Percentiles rank a stretch among this genome's conserved stretches.
phyloP scores from a whole-genome alignment of 2,797 vertebrate species.

The Cyprinella venusta region DNA sequence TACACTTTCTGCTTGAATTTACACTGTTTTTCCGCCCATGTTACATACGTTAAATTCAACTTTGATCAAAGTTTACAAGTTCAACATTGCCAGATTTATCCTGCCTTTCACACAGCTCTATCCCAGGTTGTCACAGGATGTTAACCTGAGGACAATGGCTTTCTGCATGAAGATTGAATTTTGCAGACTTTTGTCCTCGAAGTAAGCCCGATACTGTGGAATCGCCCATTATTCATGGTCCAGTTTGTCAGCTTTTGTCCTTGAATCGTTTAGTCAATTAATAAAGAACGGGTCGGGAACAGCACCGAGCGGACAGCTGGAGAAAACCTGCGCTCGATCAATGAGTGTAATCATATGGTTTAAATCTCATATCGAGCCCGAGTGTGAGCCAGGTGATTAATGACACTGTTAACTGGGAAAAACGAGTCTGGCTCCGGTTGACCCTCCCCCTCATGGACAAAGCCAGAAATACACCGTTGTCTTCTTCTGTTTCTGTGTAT shows the following conservation, averaged over 20 bases:
- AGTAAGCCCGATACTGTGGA: too few species aligned
- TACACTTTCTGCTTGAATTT: too few species aligned
- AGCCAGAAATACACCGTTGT: constrained; percentile 11
- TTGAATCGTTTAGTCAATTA: constrained; percentile 73
- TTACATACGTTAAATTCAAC: too few species aligned
- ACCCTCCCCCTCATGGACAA: constrained; percentile 33
- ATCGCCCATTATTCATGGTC: constrained; percentile 68
- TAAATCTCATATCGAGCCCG: constrained; percentile 68
- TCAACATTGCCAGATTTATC: too few species aligned
- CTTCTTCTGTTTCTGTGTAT: neutral
- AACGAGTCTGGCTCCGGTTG: constrained; percentile 55
- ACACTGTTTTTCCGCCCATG: too few species aligned
- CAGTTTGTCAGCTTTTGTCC: constrained; percentile 72
- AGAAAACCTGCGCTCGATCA: constrained; percentile 72
- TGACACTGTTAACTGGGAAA: constrained; percentile 74
- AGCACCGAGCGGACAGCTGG: constrained; percentile 59
- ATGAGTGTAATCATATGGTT: constrained; percentile 77
- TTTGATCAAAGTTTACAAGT: too few species aligned
- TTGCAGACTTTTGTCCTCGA: too few species aligned
- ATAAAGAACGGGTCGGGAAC: constrained; percentile 66
- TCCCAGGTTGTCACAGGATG: too few species aligned
- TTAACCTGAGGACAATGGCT: too few species aligned
- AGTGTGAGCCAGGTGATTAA: constrained; percentile 71
- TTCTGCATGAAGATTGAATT: too few species aligned
- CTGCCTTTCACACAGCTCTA: too few species aligned